Base-by-base conservation (phyloP, 1,140 invertebrate genomes). In the Homalodisca vitripennis region DNA sequence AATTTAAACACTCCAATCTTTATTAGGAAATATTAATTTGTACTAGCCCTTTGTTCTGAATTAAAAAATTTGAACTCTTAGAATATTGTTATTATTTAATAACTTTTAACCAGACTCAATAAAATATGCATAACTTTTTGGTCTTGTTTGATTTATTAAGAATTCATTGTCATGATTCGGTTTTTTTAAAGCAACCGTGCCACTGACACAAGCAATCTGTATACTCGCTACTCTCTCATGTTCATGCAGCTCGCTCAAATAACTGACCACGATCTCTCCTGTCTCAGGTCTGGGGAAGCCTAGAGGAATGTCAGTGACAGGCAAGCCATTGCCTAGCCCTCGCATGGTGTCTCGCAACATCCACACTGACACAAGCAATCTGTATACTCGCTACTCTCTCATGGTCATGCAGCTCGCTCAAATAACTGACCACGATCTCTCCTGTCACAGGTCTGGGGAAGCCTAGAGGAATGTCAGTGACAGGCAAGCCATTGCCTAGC, bases 191-290 rank as follows among this genome's bases (percentile, higher is more conserved):
- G n/a, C n/a, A n/a, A n/a, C n/a, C n/a, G n/a, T n/a, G n/a, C n/a
- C 78, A 88, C 92, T 1, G 93, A 95, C 75, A 90, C 94, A 60
- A 92, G 92, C 32, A 93, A 93, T 76, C 81, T 93, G 13, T 91
- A 93, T 74, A 89, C 89, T 2, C 84, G 93, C 20, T 97, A 53
- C 48, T 53, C 48, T 22, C 48, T 53, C 10, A 6, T 53, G 6
- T 6, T 53, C 34, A 96, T 96, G 93, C 93, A 98, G 81, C 98
- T 88, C 78, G 93, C 92, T 1, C 94, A 97, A 77, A 93, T 97
- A 73, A 75, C 96, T 3, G 94, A 97, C 79, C 94, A 97, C 79
- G 95, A 97, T 79, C 80, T 97, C 14, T 96, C 93, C 0, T 89
- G n/a, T 57, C 75, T 3, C 75, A 87, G 85, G 85, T 74, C 87